Evolutionary conservation across 2,113 vertebrate species (phyloP).

Genomic region (Erythrolamprus reginae): DNA sequence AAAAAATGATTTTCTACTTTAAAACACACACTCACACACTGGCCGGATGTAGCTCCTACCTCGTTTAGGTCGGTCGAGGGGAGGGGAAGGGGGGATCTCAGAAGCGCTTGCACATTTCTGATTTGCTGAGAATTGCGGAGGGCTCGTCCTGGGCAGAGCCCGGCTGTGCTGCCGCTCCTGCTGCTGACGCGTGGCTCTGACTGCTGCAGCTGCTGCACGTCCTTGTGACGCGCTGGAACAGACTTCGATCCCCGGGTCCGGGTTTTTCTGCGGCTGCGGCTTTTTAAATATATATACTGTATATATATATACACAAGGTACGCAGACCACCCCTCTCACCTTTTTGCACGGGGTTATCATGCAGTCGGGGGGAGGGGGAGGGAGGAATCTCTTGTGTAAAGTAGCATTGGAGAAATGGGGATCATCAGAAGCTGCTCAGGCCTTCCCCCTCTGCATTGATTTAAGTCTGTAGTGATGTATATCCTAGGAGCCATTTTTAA

Average conservation of each 20-base stretch:
- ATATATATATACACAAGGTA: too few relatives aligned
- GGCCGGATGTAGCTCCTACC: not conserved
- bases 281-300: too few relatives aligned
- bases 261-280: not conserved
- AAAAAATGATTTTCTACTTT: not conserved
- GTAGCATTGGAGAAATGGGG: not conserved
- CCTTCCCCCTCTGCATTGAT: not conserved
- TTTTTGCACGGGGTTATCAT: not conserved
- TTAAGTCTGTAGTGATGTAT: not conserved
- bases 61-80: conserved; percentile 1
- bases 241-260: not conserved
- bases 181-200: conserved; percentile 46
- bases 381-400: not conserved
- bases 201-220: conserved; percentile 32
- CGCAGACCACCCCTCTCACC: not conserved
- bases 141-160: conserved; percentile 45
- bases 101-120: conserved; percentile 32
- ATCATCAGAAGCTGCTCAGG: not conserved
- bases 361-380: not conserved
- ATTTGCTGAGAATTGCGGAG: conserved; percentile 36
- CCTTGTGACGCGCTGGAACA: conserved; percentile 9
- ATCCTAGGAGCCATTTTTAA: conserved; percentile 43
- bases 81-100: conserved; percentile 3
- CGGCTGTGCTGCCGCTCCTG: conserved; percentile 24
- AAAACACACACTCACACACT: too few relatives aligned